Conservation (phyloP, 2,797 vertebrate genomes). For the Xiphophorus birchmanni region DNA sequence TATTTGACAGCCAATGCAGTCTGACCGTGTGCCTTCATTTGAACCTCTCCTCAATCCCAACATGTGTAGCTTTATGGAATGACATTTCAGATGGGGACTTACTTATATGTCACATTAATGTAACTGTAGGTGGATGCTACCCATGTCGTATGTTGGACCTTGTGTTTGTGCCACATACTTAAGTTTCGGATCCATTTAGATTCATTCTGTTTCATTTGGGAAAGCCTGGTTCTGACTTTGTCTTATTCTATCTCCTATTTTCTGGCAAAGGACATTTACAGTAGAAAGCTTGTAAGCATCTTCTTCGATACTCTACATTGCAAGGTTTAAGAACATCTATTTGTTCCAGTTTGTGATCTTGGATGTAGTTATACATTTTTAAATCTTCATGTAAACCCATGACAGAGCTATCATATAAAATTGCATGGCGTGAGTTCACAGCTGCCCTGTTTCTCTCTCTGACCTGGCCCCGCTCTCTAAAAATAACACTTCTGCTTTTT, state of each 20-base stretch:
- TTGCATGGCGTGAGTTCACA: conserved; percentile 55
- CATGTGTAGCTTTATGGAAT: neutral
- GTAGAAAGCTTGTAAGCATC: neutral
- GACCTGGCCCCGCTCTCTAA: conserved; percentile 44
- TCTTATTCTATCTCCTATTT: neutral
- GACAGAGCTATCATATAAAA: conserved; percentile 61
- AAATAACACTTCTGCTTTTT: conserved; percentile 47
- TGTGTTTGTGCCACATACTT: no score
- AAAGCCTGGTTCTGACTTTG: neutral
- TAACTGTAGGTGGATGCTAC: no score
- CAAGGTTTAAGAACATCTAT: neutral
- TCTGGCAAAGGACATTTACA: neutral
- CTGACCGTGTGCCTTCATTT: neutral
- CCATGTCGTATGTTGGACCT: no score
- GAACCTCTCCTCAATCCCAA: neutral
- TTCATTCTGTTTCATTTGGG: neutral
- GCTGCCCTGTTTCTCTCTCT: conserved; percentile 49
- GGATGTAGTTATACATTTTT: conserved; percentile 21
- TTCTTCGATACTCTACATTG: neutral
- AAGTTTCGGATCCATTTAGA: neutral
- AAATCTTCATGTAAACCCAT: conserved; percentile 23
- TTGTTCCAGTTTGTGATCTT: neutral
- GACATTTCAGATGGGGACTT: neutral
- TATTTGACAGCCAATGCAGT: neutral
- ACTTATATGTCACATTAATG: neutral